Evolutionary conservation across 2,888 invertebrate species (phyloP).

Genomic region (Priocnemis perturbator): DNA sequence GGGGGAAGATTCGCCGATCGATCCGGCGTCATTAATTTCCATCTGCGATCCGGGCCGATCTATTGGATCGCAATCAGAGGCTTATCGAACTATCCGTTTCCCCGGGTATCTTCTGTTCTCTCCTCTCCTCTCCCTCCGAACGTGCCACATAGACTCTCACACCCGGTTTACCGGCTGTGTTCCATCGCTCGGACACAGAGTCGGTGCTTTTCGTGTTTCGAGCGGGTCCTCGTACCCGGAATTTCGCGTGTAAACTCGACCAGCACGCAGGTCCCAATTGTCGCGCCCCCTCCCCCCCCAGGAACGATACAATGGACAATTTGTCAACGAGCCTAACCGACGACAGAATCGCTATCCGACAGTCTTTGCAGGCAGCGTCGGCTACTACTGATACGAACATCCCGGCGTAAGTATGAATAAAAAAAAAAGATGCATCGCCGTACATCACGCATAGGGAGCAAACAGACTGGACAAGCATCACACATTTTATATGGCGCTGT

Average conservation of each 20-base stretch:
- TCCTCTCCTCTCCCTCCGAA: background rate
- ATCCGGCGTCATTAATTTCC: constrained; percentile 46
- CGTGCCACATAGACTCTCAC: background rate
- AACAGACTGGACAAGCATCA: no score
- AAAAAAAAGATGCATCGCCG: no score
- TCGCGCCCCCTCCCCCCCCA: constrained; percentile 31
- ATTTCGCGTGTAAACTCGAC: constrained; percentile 55
- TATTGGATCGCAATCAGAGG: constrained; percentile 47
- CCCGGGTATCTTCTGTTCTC: constrained; percentile 34
- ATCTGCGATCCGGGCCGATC: constrained; percentile 35
- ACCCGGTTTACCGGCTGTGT: constrained; percentile 23
- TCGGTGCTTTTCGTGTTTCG: constrained; percentile 50
- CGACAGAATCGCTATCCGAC: constrained; percentile 39
- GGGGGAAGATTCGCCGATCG: background rate
- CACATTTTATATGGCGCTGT: no score
- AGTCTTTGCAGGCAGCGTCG: constrained; percentile 8
- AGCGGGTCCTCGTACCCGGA: constrained; percentile 42
- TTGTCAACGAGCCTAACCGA: constrained; percentile 56
- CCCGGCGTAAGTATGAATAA: no score
- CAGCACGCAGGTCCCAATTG: constrained; percentile 52
- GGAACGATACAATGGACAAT: constrained; percentile 57
- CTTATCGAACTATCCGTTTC: constrained; percentile 53
- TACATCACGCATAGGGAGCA: no score
- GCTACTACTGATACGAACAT: constrained; percentile 31
- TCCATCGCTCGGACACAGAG: constrained; percentile 33